Percentiles rank a stretch among this genome's conserved stretches.
These are phyloP conservation scores for Eupithecia abbreviata DNA, from an alignment of 2,888 invertebrate genomes.

Conservation along the genomic window DNA sequence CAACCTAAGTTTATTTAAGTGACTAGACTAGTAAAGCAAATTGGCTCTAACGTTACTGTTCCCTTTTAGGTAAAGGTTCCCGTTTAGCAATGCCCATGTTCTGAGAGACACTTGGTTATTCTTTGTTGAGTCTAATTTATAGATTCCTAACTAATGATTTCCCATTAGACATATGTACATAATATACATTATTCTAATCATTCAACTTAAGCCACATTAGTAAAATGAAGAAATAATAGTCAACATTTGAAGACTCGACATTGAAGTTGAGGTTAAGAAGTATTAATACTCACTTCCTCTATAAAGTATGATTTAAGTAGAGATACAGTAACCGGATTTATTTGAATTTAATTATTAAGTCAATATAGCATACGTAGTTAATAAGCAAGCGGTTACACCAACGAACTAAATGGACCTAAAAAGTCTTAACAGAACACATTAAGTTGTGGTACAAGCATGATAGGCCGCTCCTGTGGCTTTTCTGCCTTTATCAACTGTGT, in stretches of 20 bases:
- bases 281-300: constrained; percentile 17
- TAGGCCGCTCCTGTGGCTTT: not conserved
- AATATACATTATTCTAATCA: not conserved
- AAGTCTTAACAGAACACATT: not conserved
- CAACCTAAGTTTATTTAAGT: not conserved
- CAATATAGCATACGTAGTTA: not conserved
- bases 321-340: constrained; percentile 19
- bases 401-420: not conserved
- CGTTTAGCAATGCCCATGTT: not conserved
- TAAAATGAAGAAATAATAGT: not conserved
- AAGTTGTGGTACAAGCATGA: not conserved
- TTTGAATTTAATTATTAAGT: not conserved
- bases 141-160: not conserved
- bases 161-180: not conserved
- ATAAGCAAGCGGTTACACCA: not conserved
- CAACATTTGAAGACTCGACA: constrained; percentile 10
- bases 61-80: not conserved
- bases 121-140: not conserved
- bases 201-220: not conserved
- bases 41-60: not conserved
- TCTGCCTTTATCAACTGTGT: not conserved
- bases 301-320: constrained; percentile 21
- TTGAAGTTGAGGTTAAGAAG: constrained; percentile 7
- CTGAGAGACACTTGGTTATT: not conserved
- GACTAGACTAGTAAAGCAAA: not conserved